A percentile compares a stretch with the other conserved stretches of the same genome.
These are phyloP conservation scores for Atrina japonica DNA, from an alignment of 2,888 invertebrate genomes.

Conservation along the genomic window DNA sequence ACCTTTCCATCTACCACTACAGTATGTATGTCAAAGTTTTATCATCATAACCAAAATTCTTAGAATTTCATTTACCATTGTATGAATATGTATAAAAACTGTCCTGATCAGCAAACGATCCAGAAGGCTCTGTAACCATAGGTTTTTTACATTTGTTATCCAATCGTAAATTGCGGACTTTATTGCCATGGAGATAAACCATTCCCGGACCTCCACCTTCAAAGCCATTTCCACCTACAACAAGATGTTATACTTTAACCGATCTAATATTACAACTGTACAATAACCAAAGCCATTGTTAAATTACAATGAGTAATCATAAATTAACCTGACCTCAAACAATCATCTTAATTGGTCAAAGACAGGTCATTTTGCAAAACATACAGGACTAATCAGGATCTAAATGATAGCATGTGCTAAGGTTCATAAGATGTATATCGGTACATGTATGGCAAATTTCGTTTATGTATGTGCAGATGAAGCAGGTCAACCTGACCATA, in stretches of 20 bases:
- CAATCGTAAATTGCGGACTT: slow-evolving; percentile 57
- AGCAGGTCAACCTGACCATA: too few species aligned
- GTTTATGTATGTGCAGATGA: too few species aligned
- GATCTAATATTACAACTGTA: background rate
- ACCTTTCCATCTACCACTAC: too few species aligned
- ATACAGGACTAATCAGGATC: too few species aligned
- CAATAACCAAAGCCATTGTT: background rate
- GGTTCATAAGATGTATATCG: too few species aligned
- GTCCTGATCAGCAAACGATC: slow-evolving; percentile 43
- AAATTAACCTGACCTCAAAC: too few species aligned
- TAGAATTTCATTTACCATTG: slow-evolving; percentile 41
- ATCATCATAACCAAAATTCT: too few species aligned
- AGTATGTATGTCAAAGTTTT: too few species aligned
- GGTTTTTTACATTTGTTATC: slow-evolving; percentile 68
- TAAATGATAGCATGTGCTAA: too few species aligned
- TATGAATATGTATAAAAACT: slow-evolving; percentile 38
- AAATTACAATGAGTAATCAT: background rate
- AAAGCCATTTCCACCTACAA: slow-evolving; percentile 50
- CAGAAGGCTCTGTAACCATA: slow-evolving; percentile 55
- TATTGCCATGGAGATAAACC: slow-evolving; percentile 54
- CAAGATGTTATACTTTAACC: background rate
- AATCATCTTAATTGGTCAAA: too few species aligned
- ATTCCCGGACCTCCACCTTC: slow-evolving; percentile 68
- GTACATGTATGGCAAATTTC: too few species aligned
- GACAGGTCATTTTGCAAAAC: too few species aligned